Percentiles rank a stretch among this genome's conserved stretches.
Evolutionary conservation across 2,888 invertebrate genomes (phyloP).

Genomic region (Dyspetes luteomarginatus): DNA sequence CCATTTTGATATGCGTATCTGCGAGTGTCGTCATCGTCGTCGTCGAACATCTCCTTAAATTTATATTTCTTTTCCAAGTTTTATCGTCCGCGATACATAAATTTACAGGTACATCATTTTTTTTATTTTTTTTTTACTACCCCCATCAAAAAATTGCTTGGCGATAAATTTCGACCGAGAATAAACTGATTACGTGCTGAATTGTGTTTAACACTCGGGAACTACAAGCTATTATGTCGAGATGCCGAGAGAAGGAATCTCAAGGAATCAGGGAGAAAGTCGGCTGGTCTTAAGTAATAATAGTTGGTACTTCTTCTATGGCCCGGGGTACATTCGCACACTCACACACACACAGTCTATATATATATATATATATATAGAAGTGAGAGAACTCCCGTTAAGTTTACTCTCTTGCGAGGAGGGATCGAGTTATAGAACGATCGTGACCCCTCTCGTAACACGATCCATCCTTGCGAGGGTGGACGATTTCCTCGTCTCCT

Average conservation of each 20-base stretch:
- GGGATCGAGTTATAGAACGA: constrained; percentile 60
- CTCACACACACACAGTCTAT: constrained; percentile 34
- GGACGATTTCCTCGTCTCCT: constrained; percentile 11
- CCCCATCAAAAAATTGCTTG: constrained; percentile 6
- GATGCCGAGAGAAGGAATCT: constrained; percentile 58
- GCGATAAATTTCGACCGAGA: constrained; percentile 12
- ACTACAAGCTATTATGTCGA: constrained; percentile 29
- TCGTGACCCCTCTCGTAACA: constrained; percentile 51
- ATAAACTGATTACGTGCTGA: constrained; percentile 62
- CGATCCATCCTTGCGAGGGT: background rate
- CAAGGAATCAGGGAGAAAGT: constrained; percentile 68
- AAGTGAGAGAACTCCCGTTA: constrained; percentile 35
- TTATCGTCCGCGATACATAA: background rate
- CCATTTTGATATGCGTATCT: constrained; percentile 28
- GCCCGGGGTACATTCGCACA: constrained; percentile 49
- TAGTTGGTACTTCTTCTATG: constrained; percentile 57
- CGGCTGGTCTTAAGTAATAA: constrained; percentile 65
- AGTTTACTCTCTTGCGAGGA: constrained; percentile 33
- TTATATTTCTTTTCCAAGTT: background rate
- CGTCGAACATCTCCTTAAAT: constrained; percentile 1
- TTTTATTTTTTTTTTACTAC: background rate
- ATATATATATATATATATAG: constrained; percentile 17
- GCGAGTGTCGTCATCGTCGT: constrained; percentile 14
- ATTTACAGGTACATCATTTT: background rate
- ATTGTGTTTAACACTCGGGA: constrained; percentile 61